Base-by-base conservation (phyloP, 2,113 vertebrate species). In the Hassar affinis region DNA sequence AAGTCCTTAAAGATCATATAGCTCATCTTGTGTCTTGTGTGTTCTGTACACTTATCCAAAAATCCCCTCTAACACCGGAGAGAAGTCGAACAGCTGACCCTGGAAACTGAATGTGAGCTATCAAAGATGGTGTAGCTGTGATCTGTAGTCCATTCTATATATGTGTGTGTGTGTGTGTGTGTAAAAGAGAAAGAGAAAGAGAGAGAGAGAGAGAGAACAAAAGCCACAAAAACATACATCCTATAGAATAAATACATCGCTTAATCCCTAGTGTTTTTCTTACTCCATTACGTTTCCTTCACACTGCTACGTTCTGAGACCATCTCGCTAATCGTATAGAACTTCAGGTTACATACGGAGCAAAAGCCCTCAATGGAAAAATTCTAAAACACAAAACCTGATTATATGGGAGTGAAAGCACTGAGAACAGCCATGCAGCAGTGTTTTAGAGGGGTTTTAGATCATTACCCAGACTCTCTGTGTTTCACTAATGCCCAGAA, bases 391-490 rank as follows among this genome's bases (percentile, higher is more conserved):
- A 90, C 85, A 91, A 89, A 87, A 90, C 72, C 92, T 94, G 93
- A 89, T 93, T 92, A 91, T 90, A 91, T 86, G 88, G 86, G 90
- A 94, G 93, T 95, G 92, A 95, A 95, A 94, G 94, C 91, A 91
- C 94, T 56, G 92, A 91, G 94, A 91, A 93, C 91, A 92, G 93
- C 90, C 91, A 88, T 91, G 94, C 91, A 92, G 93, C 90, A 91
- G 88, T 91, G 94, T 94, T 95, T 94, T 93, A 94, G 91, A 93
- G 92, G 94, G 94, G 94, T 94, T 95, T 97, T 96, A 96, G 95
- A 97, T 96, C 94, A 95, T 95, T 96, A 96, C 94, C 94, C 93
- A 92, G 94, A 90, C 95, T 94, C 95, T 92, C 94, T 92, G 92
- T 94, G 93, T 94, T 94, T 93, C 93, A 92, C 92, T 95, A 96